Evolutionary conservation across 2,797 vertebrate species (phyloP), one percentile per base, ranked within the genome.

Genomic region (Anableps anableps): DNA sequence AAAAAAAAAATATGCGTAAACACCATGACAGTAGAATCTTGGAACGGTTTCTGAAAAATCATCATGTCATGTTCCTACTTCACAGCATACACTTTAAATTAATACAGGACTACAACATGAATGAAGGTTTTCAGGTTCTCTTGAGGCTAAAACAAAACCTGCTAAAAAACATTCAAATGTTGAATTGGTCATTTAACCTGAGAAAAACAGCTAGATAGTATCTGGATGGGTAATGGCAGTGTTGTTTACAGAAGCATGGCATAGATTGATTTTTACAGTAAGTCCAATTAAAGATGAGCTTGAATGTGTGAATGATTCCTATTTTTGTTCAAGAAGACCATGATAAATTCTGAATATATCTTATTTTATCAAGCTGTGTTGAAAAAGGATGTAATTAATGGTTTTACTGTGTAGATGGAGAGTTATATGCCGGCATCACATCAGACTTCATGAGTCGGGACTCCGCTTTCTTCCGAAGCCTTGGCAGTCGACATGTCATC

Each of bases 371-470:
- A 45, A n/a, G 4, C 60, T 72, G 45, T 10, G 10, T 7, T 38
- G 34, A 84, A 70, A 31, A 51, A 11, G 53, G 74, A 74, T 71
- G 45, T 62, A 9, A n/a, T 64, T 60, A n/a, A 47, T 53, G 38
- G 29, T 51, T 45, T 10, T 41, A 77, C 26, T 81, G 23, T 89
- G 34, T 81, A 97, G 96, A 96, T 48, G 95, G 95, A 78, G 95
- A 96, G 83, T 88, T 97, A 60, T 97, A 96, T 43, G 94, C 96
- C 4, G 96, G 96, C 38, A 96, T 96, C 83, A 95, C 96, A 21
- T 96, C 96, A 5, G 96, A 97, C 86, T 97, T 97, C 83, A 95
- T 97, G 95, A 96, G 95, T 81, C 91, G 96, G 70, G 96, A 97
- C 85, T 94, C 95, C 0, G 96, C 96, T 55, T 96, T 97, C 80